Conservation (phyloP, 2,888 invertebrate species). For the Dascillus cervinus region DNA sequence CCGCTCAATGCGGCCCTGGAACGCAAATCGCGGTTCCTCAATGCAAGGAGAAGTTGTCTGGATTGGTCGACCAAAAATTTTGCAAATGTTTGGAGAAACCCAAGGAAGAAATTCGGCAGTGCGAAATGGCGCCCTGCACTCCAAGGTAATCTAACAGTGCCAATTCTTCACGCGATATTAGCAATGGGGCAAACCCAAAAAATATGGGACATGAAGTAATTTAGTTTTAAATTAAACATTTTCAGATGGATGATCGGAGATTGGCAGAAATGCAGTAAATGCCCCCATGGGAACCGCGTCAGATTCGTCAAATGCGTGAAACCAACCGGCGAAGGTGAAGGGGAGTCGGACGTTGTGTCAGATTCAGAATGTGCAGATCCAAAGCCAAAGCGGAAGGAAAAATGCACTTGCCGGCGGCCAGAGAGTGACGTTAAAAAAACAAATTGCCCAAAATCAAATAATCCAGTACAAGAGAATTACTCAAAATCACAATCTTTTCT, state of each 20-base stretch:
- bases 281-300: constrained; percentile 23
- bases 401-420: constrained; percentile 23
- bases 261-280: constrained; percentile 33
- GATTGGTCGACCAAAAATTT: constrained; percentile 22
- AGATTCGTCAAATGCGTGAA: constrained; percentile 33
- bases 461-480: too few relatives aligned
- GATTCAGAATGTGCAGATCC: constrained; percentile 31
- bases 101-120: constrained; percentile 17
- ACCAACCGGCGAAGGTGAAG: constrained; percentile 35
- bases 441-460: too few relatives aligned
- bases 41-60: constrained; percentile 23
- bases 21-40: constrained; percentile 26
- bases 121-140: constrained; percentile 23
- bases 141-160: constrained; percentile 18
- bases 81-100: constrained; percentile 18
- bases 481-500: neutral
- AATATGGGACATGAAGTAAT: too few relatives aligned
- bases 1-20: constrained; percentile 49
- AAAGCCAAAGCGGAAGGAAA: constrained; percentile 30
- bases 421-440: too few relatives aligned
- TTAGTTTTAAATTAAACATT: too few relatives aligned
- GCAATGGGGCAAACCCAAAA: constrained; percentile 1
- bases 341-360: constrained; percentile 31
- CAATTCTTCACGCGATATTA: too few relatives aligned
- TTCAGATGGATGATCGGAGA: constrained; percentile 37